These are phyloP conservation scores for Ispidina lecontei DNA, from an alignment of 2,797 vertebrate genomes.

Conservation along the genomic window DNA sequence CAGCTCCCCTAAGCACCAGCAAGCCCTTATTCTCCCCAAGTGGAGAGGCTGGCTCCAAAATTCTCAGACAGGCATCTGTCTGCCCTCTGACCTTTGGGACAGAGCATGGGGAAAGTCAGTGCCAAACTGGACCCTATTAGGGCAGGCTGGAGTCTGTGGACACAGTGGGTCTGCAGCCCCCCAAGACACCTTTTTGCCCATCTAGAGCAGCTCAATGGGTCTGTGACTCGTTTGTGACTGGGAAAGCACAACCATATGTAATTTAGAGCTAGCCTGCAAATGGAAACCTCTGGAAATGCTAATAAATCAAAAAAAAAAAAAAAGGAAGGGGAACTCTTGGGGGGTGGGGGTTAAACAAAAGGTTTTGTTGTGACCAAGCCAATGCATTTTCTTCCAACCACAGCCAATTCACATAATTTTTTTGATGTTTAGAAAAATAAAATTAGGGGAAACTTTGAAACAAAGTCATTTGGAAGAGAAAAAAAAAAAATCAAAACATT, in stretches of 20 bases:
- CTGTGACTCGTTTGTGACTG: not conserved
- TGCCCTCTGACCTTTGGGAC: not conserved
- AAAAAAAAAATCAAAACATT: slow-evolving; percentile 58
- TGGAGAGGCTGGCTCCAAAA: not conserved
- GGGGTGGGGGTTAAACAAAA: not conserved
- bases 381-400: not conserved
- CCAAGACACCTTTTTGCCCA: not conserved
- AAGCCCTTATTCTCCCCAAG: rapidly evolving
- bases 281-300: not conserved
- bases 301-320: not conserved
- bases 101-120: rapidly evolving
- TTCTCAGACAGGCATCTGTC: rapidly evolving
- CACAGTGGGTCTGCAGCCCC: not conserved
- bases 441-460: slow-evolving; percentile 60
- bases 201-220: not conserved
- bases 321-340: not conserved
- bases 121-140: not conserved
- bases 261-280: not conserved
- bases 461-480: slow-evolving; percentile 47
- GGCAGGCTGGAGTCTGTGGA: not conserved
- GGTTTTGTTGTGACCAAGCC: slow-evolving; percentile 23
- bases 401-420: slow-evolving; percentile 12
- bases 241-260: not conserved
- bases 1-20: not conserved
- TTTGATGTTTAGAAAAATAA: slow-evolving; percentile 27